A percentile compares a stretch with the other conserved stretches of the same genome.
phyloP scores from a whole-genome alignment of 1,140 invertebrate species.

The Bursaphelenchus mucronatus region DNA sequence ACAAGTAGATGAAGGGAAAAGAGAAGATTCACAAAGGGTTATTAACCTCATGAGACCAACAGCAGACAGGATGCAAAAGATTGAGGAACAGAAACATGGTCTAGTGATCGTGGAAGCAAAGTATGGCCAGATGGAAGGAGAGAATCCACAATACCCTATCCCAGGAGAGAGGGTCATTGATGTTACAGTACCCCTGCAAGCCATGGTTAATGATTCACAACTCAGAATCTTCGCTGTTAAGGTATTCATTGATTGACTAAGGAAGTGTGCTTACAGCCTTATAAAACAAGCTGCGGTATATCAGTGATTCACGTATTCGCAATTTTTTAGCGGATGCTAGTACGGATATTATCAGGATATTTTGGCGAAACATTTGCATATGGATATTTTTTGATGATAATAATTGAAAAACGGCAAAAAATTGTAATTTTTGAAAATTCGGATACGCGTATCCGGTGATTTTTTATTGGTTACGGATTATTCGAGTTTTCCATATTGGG shows the following conservation, averaged over 20 bases:
- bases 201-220: conserved; percentile 82
- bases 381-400: too few relatives aligned
- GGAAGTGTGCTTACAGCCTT: not conserved
- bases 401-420: too few relatives aligned
- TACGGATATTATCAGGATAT: too few relatives aligned
- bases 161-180: conserved; percentile 72
- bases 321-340: too few relatives aligned
- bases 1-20: conserved; percentile 42
- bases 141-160: conserved; percentile 42
- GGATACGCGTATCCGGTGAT: too few relatives aligned
- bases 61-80: conserved; percentile 65
- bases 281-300: too few relatives aligned
- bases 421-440: too few relatives aligned
- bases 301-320: too few relatives aligned
- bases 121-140: conserved; percentile 66
- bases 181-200: conserved; percentile 86
- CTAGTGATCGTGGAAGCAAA: conserved; percentile 79
- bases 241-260: conserved; percentile 65
- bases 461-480: too few relatives aligned
- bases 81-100: conserved; percentile 72
- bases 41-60: conserved; percentile 74
- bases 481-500: too few relatives aligned
- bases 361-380: too few relatives aligned
- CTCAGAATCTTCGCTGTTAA: conserved; percentile 79
- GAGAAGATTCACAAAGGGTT: conserved; percentile 47